These are phyloP conservation scores for Uloborus diversus DNA, from an alignment of 1,140 invertebrate genomes.

Conservation along the genomic window DNA sequence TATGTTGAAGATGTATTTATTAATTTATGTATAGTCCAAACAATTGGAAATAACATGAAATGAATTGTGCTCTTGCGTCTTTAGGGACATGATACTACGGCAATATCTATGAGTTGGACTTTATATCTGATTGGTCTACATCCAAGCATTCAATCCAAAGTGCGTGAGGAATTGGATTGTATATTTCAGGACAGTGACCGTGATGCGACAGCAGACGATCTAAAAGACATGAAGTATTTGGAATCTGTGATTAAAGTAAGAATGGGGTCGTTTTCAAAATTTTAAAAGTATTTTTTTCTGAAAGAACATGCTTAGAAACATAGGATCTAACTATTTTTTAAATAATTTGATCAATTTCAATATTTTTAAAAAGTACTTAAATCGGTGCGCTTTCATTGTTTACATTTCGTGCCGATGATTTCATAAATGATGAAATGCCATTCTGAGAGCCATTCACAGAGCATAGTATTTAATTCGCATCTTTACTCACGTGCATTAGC, in stretches of 20 bases:
- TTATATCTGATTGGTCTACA: conserved; percentile 79
- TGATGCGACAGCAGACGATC: conserved; percentile 71
- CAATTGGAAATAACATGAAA: neutral
- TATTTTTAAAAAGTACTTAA: no score
- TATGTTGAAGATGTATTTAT: neutral
- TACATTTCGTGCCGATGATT: no score
- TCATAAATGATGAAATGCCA: no score
- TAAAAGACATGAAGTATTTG: conserved; percentile 75
- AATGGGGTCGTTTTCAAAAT: no score
- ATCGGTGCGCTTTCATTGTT: no score
- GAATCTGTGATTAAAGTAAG: conserved; percentile 73
- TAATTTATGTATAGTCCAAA: neutral
- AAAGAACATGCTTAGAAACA: no score
- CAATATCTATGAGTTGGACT: conserved; percentile 69
- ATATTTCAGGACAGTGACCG: conserved; percentile 72
- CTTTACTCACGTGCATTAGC: no score
- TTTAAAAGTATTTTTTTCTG: no score
- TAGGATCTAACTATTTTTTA: no score
- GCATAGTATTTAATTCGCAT: no score
- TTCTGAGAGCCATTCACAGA: no score
- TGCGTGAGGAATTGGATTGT: conserved; percentile 81
- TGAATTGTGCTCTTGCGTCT: neutral
- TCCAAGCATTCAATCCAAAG: conserved; percentile 80
- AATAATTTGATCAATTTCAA: no score
- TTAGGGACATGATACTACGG: conserved; percentile 70